Evolutionary conservation across 1,140 invertebrate genomes (phyloP).

Genomic region (Polyergus mexicanus): DNA sequence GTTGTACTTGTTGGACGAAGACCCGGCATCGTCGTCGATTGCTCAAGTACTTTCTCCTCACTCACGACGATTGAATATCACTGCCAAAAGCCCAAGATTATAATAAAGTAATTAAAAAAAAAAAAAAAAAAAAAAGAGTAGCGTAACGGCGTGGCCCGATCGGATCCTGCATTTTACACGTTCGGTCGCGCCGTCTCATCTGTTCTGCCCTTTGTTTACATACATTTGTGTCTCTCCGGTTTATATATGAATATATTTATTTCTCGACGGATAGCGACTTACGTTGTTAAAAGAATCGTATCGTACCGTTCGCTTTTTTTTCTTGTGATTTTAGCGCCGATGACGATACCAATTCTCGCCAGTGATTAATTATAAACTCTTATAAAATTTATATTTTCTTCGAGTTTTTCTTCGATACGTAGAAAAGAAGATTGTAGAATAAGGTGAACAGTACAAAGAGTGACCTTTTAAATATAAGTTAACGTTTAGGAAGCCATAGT

Average conservation of each 20-base stretch:
- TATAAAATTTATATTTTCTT: neutral
- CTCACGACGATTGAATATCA: slow-evolving; percentile 85
- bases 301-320: slow-evolving; percentile 48
- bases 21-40: slow-evolving; percentile 11
- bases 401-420: neutral
- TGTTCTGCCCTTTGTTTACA: slow-evolving; percentile 16
- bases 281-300: slow-evolving; percentile 37
- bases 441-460: neutral
- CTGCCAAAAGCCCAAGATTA: slow-evolving; percentile 85
- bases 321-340: neutral
- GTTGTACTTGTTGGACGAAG: slow-evolving; percentile 22
- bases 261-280: slow-evolving; percentile 54
- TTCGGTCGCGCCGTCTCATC: slow-evolving; percentile 24
- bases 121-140: slow-evolving; percentile 53
- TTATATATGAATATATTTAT: slow-evolving; percentile 64
- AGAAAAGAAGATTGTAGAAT: neutral
- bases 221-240: slow-evolving; percentile 38
- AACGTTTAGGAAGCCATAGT: neutral
- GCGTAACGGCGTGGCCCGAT: slow-evolving; percentile 18
- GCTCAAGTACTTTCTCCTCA: slow-evolving; percentile 80
- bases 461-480: neutral
- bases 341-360: slow-evolving; percentile 24
- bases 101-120: slow-evolving; percentile 54
- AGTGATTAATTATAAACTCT: neutral
- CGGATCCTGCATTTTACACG: slow-evolving; percentile 17